Conservation (phyloP, 1,140 invertebrate species). For the Drosophila parabipectinata region DNA sequence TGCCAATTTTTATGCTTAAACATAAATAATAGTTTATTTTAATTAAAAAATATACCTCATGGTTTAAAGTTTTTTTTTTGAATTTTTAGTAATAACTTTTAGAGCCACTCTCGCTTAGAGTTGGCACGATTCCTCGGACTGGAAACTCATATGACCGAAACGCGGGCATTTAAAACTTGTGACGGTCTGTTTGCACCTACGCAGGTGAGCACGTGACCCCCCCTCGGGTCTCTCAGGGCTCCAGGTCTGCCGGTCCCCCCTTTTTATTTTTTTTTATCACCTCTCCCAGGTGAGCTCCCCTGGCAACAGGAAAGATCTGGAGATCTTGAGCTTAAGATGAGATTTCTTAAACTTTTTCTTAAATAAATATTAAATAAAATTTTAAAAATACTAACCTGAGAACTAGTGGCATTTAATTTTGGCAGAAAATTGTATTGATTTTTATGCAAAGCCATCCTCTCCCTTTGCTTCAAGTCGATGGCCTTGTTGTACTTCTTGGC, state of each 20-base stretch:
- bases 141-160: constrained; percentile 56
- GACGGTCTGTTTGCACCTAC: constrained; percentile 69
- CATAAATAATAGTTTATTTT: not conserved
- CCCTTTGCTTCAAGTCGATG: constrained; percentile 31
- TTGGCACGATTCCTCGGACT: constrained; percentile 25
- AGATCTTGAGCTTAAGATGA: not conserved
- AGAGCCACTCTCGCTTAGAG: constrained; percentile 12
- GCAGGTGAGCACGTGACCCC: constrained; percentile 57
- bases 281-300: not conserved
- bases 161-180: constrained; percentile 45
- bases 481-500: constrained; percentile 25
- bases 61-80: not conserved
- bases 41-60: not conserved
- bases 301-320: constrained; percentile 27
- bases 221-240: no score
- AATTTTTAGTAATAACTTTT: not conserved
- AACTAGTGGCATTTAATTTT: constrained; percentile 15
- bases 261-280: constrained; percentile 13
- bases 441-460: constrained; percentile 6
- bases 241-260: not conserved
- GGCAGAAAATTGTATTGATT: constrained; percentile 53
- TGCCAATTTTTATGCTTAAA: not conserved
- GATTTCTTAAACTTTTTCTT: no score
- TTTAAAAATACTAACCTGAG: constrained; percentile 26
- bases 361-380: not conserved